A percentile compares a stretch with the other conserved stretches of the same genome.
Evolutionary conservation across 35 echinoderm and acorn worm genomes (phyloP).

Genomic region (Eucidaris tribuloides): DNA sequence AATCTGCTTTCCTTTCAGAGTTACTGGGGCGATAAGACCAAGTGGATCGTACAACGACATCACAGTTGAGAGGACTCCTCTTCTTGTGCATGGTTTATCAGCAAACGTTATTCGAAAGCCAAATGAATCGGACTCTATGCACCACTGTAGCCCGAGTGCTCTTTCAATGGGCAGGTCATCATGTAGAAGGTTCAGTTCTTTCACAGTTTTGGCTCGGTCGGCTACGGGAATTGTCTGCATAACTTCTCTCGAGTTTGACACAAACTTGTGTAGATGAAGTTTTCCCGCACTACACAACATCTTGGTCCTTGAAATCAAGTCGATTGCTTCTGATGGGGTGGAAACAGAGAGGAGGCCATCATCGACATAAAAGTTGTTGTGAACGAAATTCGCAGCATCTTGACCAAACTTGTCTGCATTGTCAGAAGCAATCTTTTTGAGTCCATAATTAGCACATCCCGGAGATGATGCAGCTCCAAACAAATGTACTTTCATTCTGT

Average conservation of each 20-base stretch:
- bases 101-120: slow-evolving; percentile 23
- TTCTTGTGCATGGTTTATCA: slow-evolving; percentile 46
- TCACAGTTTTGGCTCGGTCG: slow-evolving; percentile 29
- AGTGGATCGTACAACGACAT: slow-evolving; percentile 53
- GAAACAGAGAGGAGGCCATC: slow-evolving; percentile 47
- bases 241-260: slow-evolving; percentile 34
- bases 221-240: slow-evolving; percentile 21
- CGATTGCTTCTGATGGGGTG: slow-evolving; percentile 35
- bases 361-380: slow-evolving; percentile 82
- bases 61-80: slow-evolving; percentile 41
- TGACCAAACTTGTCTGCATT: slow-evolving; percentile 34
- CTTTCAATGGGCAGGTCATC: slow-evolving; percentile 21
- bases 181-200: slow-evolving; percentile 34
- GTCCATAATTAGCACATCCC: slow-evolving; percentile 64
- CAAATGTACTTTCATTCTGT: slow-evolving; percentile 41
- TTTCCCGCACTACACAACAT: slow-evolving; percentile 37
- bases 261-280: slow-evolving; percentile 31
- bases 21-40: slow-evolving; percentile 32
- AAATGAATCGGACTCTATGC: slow-evolving; percentile 48
- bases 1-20: slow-evolving; percentile 33
- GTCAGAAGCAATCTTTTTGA: slow-evolving; percentile 53
- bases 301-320: slow-evolving; percentile 22
- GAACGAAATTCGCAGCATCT: slow-evolving; percentile 35
- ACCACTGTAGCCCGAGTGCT: slow-evolving; percentile 38
- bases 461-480: slow-evolving; percentile 61